These are phyloP conservation scores for Aleiodes sp. DNA, from an alignment of 1,140 invertebrate genomes.

Conservation along the genomic window DNA sequence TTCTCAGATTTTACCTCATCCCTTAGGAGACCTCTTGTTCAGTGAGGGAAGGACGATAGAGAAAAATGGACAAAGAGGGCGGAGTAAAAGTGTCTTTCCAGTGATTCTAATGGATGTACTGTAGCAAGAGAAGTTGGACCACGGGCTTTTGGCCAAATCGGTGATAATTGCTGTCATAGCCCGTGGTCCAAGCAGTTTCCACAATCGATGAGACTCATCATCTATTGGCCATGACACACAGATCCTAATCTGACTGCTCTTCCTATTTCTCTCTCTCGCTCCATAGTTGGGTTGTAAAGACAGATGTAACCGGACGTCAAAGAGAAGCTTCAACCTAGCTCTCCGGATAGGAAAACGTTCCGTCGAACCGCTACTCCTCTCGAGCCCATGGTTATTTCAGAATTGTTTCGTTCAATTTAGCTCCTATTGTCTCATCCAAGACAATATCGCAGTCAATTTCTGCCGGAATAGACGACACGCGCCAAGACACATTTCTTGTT, in stretches of 20 bases:
- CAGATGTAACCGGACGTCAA: background rate
- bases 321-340: too few species aligned
- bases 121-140: background rate
- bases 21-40: background rate
- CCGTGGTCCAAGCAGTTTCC: background rate
- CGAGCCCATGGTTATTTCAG: constrained; percentile 17
- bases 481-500: background rate
- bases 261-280: background rate
- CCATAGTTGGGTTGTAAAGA: background rate
- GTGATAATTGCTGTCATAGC: constrained; percentile 36
- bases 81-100: background rate
- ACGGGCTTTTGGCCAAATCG: constrained; percentile 25
- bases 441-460: background rate
- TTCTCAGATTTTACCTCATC: constrained; percentile 11
- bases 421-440: constrained; percentile 8
- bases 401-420: constrained; percentile 33
- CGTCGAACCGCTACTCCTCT: background rate
- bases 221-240: constrained; percentile 10
- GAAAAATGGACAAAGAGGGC: background rate
- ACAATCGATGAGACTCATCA: constrained; percentile 22
- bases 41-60: background rate
- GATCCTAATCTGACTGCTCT: background rate
- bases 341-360: background rate
- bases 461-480: background rate
- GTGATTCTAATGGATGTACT: background rate